A percentile compares a stretch with the other conserved stretches of the same genome.
Evolutionary conservation across 2,113 vertebrate species (phyloP).

Genomic region (Anguilla japonica): DNA sequence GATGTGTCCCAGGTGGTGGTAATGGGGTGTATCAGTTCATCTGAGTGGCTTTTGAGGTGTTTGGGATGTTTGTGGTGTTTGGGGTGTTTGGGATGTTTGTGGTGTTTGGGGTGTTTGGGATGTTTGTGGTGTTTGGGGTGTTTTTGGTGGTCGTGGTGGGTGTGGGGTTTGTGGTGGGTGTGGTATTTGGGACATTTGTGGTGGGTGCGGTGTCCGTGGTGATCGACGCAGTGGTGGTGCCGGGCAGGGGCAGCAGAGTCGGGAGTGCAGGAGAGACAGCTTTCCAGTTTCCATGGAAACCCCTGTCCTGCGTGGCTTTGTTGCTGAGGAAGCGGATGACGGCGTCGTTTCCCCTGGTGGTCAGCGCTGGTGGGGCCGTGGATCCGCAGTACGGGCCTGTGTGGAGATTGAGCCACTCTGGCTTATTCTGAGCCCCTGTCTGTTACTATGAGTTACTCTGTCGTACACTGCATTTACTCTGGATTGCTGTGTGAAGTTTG

Average conservation of each 20-base stretch:
- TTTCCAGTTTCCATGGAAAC: constrained; percentile 73
- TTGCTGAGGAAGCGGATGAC: constrained; percentile 70
- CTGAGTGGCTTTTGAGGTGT: no score
- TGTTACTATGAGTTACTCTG: no score
- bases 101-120: no score
- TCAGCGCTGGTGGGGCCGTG: constrained; percentile 42
- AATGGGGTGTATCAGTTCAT: neutral
- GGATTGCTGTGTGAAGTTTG: no score
- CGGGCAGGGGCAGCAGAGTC: constrained; percentile 43
- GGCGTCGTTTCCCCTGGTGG: constrained; percentile 42
- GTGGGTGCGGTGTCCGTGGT: neutral
- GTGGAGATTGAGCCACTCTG: neutral
- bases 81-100: no score
- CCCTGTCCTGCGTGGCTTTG: constrained; percentile 50
- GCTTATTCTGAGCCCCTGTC: neutral
- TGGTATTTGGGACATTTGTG: constrained; percentile 10
- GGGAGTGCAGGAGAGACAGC: constrained; percentile 44
- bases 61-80: no score
- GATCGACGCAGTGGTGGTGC: constrained; percentile 12
- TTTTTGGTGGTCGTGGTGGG: neutral
- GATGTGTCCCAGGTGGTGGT: neutral
- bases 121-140: neutral
- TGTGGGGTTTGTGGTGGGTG: neutral
- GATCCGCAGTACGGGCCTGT: constrained; percentile 67
- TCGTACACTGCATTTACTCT: no score